Conservation (phyloP, 2,113 vertebrate genomes). For the Rhinolophus ferrumequinum region DNA sequence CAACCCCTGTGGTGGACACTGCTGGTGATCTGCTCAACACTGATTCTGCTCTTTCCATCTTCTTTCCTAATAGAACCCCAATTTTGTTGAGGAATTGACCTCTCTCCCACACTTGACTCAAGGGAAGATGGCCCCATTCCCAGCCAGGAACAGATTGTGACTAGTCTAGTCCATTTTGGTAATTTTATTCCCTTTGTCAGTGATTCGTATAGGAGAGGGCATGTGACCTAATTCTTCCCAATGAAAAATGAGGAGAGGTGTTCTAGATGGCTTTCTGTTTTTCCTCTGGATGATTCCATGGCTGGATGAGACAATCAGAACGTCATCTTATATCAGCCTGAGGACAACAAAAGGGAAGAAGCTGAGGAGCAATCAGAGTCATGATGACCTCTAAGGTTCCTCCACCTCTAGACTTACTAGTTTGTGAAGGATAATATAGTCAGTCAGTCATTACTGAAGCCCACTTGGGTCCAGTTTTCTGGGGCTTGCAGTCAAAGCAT, state of each 20-base stretch:
- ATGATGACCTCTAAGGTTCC: neutral
- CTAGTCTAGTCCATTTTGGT: neutral
- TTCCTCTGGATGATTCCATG: neutral
- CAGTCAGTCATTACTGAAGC: slow-evolving; percentile 8
- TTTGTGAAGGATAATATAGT: neutral
- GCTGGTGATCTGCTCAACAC: neutral
- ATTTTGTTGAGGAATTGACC: neutral
- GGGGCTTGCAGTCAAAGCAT: neutral
- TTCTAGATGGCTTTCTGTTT: neutral
- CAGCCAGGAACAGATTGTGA: neutral
- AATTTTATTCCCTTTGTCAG: neutral
- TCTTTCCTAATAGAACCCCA: neutral
- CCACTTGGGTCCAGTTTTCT: neutral
- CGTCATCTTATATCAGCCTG: neutral
- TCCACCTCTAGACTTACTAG: neutral
- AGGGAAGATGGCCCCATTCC: neutral
- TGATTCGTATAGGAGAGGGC: neutral
- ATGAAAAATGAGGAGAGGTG: neutral
- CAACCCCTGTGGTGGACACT: neutral
- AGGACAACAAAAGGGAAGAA: neutral
- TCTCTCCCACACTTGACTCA: neutral
- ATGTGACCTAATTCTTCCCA: neutral
- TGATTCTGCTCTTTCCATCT: neutral
- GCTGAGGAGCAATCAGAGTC: neutral
- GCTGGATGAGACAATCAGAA: neutral